Base-by-base conservation (phyloP, 2,797 vertebrate species). In the Gobionotothen gibberifrons region DNA sequence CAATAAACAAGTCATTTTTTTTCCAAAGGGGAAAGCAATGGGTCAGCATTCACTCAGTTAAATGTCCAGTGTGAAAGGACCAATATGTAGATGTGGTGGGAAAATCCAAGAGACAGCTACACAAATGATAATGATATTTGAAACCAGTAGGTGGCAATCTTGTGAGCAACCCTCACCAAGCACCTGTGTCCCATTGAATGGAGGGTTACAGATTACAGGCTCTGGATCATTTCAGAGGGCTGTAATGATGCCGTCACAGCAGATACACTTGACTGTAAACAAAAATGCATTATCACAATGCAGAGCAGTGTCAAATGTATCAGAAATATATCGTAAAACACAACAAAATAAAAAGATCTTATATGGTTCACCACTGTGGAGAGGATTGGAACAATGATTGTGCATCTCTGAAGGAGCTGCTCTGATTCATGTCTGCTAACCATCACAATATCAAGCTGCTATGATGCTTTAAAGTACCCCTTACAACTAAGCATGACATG, bases 61-160 rank as follows among this genome's bases (percentile, higher is more conserved):
- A 58, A 32, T 47, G 10, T 19, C 9, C 46, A 67, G 22, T 21
- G 19, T 22, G 19, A 48, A 22, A 21, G 16, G 16, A 55, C 12
- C 9, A 21, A 36, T 14, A 26, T 40, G 9, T 57, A 46, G 16
- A 55, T 16, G 6, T 32, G 40, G 4, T 32, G 48, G 11, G 29
- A 29, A 53, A 70, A 67, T 21, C 14, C 54, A 13, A 42, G 16
- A 60, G 13, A 43, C 12, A 22, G 13, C 22, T 43, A 19, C 26
- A 58, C 22, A 43, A 47, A 40, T 62, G 66, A 61, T 52, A 81
- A 15, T 84, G 63, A 82, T 43, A 2, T 44, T 63, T 44, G 52
- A 52, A 74, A 69, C 88, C 84, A 91, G 85, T 78, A 87, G 88
- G 72, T 78, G 89, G 85, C 85, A 86, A 83, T 85, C 83, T 87